Base-by-base conservation (phyloP, 2,797 vertebrate species). In the Pipistrellus pipistrellus region DNA sequence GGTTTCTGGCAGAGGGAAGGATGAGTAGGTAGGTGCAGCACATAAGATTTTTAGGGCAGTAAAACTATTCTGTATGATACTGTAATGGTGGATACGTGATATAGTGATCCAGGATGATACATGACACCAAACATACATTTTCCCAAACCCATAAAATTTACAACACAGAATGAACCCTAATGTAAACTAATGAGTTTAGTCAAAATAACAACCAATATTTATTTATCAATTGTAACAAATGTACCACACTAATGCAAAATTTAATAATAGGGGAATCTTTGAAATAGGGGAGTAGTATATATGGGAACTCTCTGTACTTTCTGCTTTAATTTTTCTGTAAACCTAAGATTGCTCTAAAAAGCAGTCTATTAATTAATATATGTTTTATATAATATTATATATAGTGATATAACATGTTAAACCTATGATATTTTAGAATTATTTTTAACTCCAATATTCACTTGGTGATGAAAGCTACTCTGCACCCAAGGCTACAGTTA, bases 401-500 rank as follows among this genome's bases (percentile, higher is more conserved):
- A 41, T 32, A 69, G 53, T 30, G 20, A 53, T 53, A 62, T 13
- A 84, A 46, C 35, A 57, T 87, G 25, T 66, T 89, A 81, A 25
- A 69, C 35, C 30, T 44, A 66, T 21, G 46, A 88, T 20, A 72
- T 82, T 89, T 77, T 15, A 77, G 77, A 89, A 88, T 82, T 75
- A 75, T 71, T 84, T 91, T 85, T 57, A 64, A 62, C 55, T 76
- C 4, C 20, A 84, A 14, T 87, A 69, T 46, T 12, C 14, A 51
- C 48, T 76, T 51, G 4, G 21, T 81, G 53, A 46, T 83, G 23
- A 62, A 82, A 72, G 85, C 69, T 90, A 32, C 38, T 92, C 20
- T 83, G 23, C 32, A 78, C 8, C 66, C 25, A 88, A 48, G 51
- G 32, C 13, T 64, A 57, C 18, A 68, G 9, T 53, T 53, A 76